phyloP scores from a whole-genome alignment of 2,113 vertebrate species.

The Erinaceus europaeus region DNA sequence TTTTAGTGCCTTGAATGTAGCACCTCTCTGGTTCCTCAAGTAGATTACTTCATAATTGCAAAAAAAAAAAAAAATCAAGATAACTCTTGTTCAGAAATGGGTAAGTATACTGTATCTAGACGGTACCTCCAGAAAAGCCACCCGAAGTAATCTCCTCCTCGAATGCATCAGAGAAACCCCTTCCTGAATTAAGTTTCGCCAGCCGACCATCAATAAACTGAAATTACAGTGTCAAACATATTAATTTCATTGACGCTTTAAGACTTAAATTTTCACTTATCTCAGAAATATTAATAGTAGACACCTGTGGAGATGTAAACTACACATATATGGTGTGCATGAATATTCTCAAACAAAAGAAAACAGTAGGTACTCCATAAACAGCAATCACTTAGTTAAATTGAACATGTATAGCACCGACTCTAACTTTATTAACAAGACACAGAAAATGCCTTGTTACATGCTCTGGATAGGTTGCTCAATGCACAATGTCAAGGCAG shows the following conservation, averaged over 20 bases:
- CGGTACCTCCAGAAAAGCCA: slow-evolving; percentile 94
- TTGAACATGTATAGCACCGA: not conserved
- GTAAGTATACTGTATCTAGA: not conserved
- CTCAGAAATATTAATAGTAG: not conserved
- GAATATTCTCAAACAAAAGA: not conserved
- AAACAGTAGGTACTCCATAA: not conserved
- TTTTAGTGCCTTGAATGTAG: not conserved
- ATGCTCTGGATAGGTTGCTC: not conserved
- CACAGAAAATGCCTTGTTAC: not conserved
- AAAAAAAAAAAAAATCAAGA: not conserved
- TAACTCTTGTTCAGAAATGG: not conserved
- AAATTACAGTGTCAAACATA: slow-evolving; percentile 75
- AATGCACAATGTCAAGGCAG: accelerated
- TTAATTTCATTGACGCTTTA: not conserved
- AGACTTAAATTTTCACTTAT: not conserved
- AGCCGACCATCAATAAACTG: slow-evolving; percentile 98
- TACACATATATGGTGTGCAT: not conserved
- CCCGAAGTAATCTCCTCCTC: slow-evolving; percentile 98
- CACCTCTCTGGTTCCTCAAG: no score
- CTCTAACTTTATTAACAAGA: not conserved
- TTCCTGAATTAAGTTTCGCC: slow-evolving; percentile 95
- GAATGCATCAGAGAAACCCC: slow-evolving; percentile 94
- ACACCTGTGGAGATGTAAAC: not conserved
- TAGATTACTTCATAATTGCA: no score
- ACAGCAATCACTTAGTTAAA: not conserved